Evolutionary conservation across 2,888 invertebrate genomes (phyloP), one percentile per base, ranked within the genome.

Genomic region (Standfussiana lucernea): DNA sequence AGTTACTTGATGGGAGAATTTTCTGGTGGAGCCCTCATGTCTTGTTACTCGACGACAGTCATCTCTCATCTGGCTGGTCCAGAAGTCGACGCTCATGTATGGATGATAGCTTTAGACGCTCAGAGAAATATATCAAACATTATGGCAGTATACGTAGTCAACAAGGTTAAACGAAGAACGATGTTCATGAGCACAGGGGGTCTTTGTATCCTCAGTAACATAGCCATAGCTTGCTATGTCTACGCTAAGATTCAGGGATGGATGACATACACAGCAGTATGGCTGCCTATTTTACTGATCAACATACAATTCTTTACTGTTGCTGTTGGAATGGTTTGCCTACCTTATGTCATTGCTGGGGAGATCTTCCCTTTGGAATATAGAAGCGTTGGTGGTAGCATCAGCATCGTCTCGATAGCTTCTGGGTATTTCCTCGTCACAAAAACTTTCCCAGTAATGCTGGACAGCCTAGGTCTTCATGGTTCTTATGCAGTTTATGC

Each of bases 311-410:
- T 97, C 35, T 93, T 96, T 2, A 95, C 97, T 24, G 94, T 97
- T 3, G 95, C 96, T 8, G 91, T 97, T 2, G 97, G 98, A 0
- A 93, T 97, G 85, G 93, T 97, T 6, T 97, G 97, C 0, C 89
- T 98, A 61, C 98, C 98, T 0, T 97, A 97, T 94, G 97, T 97
- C 6, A 97, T 98, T 93, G 97, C 97, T 67, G 98, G 98, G 0
- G 98, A 98, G 90, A 94, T 98, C 0, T 98, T 97, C 84, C 96
- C 98, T 0, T 93, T 97, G 50, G 94, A 95, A 53, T 96, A 96
- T 45, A 95, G 97, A 56, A 97, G 97, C 45, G 89, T 97, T 0
- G 97, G 97, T 0, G 97, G 97, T 0, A 97, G 97, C 0, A 92
- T 97, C 1, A 97, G 97, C 6, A 94, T 97, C 3, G 95, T 97